Base-by-base conservation (phyloP, 2,888 invertebrate species). In the Camptogramma bilineatum region DNA sequence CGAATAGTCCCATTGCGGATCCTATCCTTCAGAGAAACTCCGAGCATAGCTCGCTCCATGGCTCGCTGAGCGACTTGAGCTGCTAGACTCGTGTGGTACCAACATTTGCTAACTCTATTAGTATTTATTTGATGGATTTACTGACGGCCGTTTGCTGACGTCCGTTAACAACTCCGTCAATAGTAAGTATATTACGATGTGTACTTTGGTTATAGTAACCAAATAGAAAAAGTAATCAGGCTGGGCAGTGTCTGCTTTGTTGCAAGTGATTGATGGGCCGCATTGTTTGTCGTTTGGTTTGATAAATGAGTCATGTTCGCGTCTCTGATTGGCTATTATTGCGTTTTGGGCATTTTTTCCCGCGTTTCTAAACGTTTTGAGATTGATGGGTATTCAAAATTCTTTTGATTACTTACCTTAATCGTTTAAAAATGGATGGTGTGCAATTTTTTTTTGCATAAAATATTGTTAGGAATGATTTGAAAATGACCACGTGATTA, bases 221-320 rank as follows among this genome's bases (percentile, higher is more conserved):
- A 81, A 84, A 83, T 80, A 81, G 80, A 81, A 82, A 82, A 84
- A 82, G 79, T 79, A 83, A 80, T 80, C 82, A 80, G 65, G 83
- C 81, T 81, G 85, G 83, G 75, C 83, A 84, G 85, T 82, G 86
- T 85, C 84, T 86, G 78, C 83, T 88, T 88, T 88, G 88, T 82
- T 51, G 73, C 74, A 81, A 74, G 80, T 90, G 91, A 91, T 91
- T 89, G 90, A 91, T 91, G 88, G 80, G 69, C 70, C 74, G 82
- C 82, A 86, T 86, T 87, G 88, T 85, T 78, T 82, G 89, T 83
- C 86, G 79, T 87, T 87, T 85, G 79, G 77, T 86, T 85, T 90
- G 90, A 90, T 87, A 88, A 89, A 91, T 88, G 86, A 85, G 82
- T 77, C 79, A 75, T 86, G 85, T 87, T 89, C 28, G 28, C 28